Conservation (phyloP, 2,797 vertebrate genomes). For the Enteromius argenteus region DNA sequence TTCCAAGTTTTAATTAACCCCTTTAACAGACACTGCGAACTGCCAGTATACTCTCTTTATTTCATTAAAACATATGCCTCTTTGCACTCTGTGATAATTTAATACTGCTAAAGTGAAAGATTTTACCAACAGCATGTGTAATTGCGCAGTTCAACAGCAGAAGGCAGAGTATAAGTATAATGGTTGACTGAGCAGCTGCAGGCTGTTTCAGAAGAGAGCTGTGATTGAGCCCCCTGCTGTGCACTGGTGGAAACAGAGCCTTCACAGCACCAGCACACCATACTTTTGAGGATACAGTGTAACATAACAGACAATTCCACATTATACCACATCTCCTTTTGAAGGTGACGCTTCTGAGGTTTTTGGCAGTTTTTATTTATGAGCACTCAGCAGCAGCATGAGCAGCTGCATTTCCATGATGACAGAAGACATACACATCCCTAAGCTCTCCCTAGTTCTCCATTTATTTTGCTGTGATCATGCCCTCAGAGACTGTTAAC, state of each 20-base stretch:
- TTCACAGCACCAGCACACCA: constrained; percentile 49
- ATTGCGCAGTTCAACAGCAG: constrained; percentile 41
- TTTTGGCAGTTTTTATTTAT: constrained; percentile 44
- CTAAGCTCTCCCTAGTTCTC: constrained; percentile 25
- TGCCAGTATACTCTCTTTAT: no score
- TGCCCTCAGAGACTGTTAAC: constrained; percentile 21
- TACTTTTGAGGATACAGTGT: constrained; percentile 12
- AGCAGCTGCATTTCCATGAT: constrained; percentile 47
- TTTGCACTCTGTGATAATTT: no score
- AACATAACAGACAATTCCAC: constrained; percentile 1
- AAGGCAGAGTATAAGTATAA: constrained; percentile 43
- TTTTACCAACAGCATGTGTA: no score
- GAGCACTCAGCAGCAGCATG: constrained; percentile 22
- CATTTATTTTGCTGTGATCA: constrained; percentile 26
- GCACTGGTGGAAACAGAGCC: constrained; percentile 51
- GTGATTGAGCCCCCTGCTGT: constrained; percentile 52
- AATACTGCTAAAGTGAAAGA: no score
- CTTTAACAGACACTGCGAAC: no score
- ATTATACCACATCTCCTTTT: constrained; percentile 31
- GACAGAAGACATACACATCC: constrained; percentile 41
- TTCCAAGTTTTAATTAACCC: no score
- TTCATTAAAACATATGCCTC: no score
- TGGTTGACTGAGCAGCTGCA: constrained; percentile 33
- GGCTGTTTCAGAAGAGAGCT: constrained; percentile 38
- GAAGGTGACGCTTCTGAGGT: constrained; percentile 35